Evolutionary conservation across 2,113 vertebrate species (phyloP), one percentile per base, ranked within the genome.

Genomic region (Camelus dromedarius): DNA sequence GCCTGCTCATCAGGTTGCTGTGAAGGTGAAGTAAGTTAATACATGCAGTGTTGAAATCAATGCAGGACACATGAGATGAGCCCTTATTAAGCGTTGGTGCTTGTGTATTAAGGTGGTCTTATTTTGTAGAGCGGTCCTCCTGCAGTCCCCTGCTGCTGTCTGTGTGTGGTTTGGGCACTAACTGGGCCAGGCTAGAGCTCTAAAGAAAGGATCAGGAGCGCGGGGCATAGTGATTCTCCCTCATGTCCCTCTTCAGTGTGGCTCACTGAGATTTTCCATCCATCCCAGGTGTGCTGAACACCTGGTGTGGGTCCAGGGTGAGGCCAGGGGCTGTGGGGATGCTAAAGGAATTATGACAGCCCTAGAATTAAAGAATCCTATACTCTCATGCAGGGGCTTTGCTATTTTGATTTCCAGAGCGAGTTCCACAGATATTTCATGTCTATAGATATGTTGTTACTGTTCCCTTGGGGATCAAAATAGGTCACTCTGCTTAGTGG

Each of bases 41-140:
- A 13, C n/a, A 35, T 11, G 30, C 64, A 62, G 42, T 35, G 30
- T 24, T 73, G 85, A 32, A 72, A 56, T 28, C 69, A n/a, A 16
- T 24, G 69, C 20, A 0, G 2, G 30, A 32, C 70, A 13, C 42
- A 0, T 5, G 24, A 8, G 1, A 30, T 0, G 54, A 62, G 30
- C 86, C 54, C 54, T 48, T 48, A 13, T 24, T 60, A 28, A 46
- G 18, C 42, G 6, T n/a, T 46, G 18, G 54, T 2, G 8, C 28
- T 32, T 56, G 20, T 6, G 22, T 22, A 22, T 26, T 38, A 8
- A 42, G 48, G 62, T 22, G 12, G 48, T 67, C 30, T 48, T 42
- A 54, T 54, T 90, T 67, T 22, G 32, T 64, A 16, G 32, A 28
- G 18, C 60, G 54, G 48, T 32, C 18, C 42, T 52, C 70, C 56